Base-by-base conservation (phyloP, 2,797 vertebrate species). In the Crenichthys baileyi region DNA sequence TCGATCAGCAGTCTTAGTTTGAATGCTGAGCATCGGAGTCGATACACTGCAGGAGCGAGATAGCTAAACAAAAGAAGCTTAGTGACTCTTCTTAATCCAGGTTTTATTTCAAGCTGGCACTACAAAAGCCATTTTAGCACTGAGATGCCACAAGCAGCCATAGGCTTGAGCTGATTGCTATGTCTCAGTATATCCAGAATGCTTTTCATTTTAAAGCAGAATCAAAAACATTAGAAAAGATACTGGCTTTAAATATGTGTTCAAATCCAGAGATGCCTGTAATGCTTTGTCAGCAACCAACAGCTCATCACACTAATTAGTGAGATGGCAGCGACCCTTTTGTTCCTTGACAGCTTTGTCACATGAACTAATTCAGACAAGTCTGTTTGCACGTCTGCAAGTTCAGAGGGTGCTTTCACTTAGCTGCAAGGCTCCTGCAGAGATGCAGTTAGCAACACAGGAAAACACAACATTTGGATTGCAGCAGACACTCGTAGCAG, bases 61-160 rank as follows among this genome's bases (percentile, higher is more conserved):
- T 88, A 80, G 73, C 76, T 72, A 82, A 88, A 81, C 87, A 90
- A 86, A 90, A 84, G 84, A 82, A 81, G 89, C 83, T 93, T 91
- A 91, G 78, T 63, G 84, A 86, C 84, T 90, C 76, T 22, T 63
- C 81, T 89, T 91, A 91, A 92, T 91, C 89, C 83, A 75, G 81
- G 82, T 89, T 92, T 93, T 87, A 90, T 87, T 91, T 84, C 75
- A 79, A 85, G 79, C 76, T 24, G 82, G 79, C 73, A 75, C 76
- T 70, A 88, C 78, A 88, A 86, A 88, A 79, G 83, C 86, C 76
- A 79, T 75, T 83, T 88, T 79, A 86, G 85, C 60, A 86, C 81
- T 86, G 16, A 74, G 81, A 85, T 44, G 79, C 82, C 50, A 77
- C 70, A 75, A 80, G 84, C 82, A 82, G 76, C 74, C 63, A 73